Conservation (phyloP, 2,888 invertebrate genomes). For the Oasisia sp. region DNA sequence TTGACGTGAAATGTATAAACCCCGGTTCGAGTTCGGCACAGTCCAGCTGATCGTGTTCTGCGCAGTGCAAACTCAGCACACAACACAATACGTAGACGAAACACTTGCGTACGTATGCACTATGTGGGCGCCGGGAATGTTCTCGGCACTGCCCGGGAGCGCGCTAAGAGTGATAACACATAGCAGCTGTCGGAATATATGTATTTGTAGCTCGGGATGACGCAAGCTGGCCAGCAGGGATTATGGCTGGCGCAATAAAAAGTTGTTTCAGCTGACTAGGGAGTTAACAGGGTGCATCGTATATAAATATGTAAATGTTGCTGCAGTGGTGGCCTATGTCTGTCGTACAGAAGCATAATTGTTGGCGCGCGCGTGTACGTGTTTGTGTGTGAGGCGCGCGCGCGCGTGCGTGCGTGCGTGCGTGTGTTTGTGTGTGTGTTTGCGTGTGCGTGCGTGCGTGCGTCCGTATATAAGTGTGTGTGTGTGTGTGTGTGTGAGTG, state of each 20-base stretch:
- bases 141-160: neutral
- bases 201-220: neutral
- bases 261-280: neutral
- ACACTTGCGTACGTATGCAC: neutral
- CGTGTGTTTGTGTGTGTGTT: no score
- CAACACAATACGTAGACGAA: neutral
- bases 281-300: neutral
- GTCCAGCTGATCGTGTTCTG: neutral
- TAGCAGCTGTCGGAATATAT: neutral
- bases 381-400: no score
- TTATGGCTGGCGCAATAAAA: neutral
- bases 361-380: no score
- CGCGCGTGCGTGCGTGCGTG: no score
- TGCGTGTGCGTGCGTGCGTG: no score
- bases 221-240: neutral
- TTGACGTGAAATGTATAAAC: neutral
- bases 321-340: no score
- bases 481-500: no score
- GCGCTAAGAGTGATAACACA: neutral
- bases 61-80: neutral
- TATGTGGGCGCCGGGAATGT: neutral
- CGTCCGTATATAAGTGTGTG: no score
- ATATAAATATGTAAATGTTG: no score
- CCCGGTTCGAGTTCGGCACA: neutral
- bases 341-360: no score